These are phyloP conservation scores for Dicaeum eximium DNA, from an alignment of 2,113 vertebrate genomes.

Conservation along the genomic window DNA sequence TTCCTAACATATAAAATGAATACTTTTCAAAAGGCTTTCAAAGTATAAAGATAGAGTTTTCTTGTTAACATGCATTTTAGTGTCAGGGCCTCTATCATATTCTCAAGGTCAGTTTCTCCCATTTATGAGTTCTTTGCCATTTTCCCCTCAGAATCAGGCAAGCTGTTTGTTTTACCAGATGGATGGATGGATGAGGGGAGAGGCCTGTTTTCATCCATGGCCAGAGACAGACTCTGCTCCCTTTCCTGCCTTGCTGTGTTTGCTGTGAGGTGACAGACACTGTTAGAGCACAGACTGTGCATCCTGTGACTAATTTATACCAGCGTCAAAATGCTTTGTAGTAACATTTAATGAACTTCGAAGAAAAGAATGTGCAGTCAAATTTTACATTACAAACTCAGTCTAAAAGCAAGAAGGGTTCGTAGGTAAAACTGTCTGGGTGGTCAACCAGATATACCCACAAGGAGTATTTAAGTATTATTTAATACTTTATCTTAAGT, in stretches of 20 bases:
- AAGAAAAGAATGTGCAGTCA: not conserved
- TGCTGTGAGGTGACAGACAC: not conserved
- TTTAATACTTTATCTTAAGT: no score
- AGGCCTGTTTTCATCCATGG: not conserved
- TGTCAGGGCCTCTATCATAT: not conserved
- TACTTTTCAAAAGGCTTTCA: not conserved
- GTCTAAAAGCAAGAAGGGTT: not conserved
- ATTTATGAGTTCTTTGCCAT: not conserved
- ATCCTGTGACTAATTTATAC: not conserved
- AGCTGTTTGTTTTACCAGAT: not conserved
- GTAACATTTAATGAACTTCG: not conserved
- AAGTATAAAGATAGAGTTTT: not conserved
- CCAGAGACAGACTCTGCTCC: not conserved
- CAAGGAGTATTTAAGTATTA: not conserved
- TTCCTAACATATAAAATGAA: not conserved
- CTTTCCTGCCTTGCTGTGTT: not conserved
- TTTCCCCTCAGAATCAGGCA: not conserved
- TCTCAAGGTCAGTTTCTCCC: not conserved
- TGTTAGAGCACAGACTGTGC: not conserved
- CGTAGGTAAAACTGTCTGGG: not conserved
- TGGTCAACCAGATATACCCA: not conserved
- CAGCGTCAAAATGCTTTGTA: not conserved
- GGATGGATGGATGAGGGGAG: not conserved
- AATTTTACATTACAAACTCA: not conserved
- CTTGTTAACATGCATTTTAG: not conserved